Evolutionary conservation across 2,113 vertebrate genomes (phyloP).

Genomic region (Clarias gariepinus): DNA sequence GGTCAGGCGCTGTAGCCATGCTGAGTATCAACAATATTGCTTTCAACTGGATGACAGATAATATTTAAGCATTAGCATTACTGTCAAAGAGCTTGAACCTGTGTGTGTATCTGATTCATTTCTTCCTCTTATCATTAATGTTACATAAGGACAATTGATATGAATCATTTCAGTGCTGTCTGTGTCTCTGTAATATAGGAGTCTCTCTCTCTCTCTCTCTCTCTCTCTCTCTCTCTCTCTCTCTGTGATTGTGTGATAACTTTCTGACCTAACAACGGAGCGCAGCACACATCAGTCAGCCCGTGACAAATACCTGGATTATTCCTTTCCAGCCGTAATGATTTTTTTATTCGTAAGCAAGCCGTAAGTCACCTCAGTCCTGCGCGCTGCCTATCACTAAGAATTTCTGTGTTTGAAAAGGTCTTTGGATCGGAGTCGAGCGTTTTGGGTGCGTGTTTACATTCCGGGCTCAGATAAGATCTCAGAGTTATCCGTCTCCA

Average conservation of each 20-base stretch:
- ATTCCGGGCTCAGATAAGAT: conserved; percentile 66
- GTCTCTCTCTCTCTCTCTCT: background rate
- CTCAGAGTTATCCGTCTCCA: conserved; percentile 61
- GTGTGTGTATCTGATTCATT: conserved; percentile 22
- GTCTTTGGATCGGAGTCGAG: conserved; percentile 52
- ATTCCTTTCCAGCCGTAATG: conserved; percentile 50
- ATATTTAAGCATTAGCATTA: background rate
- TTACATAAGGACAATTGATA: conserved; percentile 4
- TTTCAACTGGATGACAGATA: conserved; percentile 27
- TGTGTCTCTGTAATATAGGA: background rate
- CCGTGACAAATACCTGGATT: conserved; percentile 48
- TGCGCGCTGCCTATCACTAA: conserved; percentile 46
- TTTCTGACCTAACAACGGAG: conserved; percentile 25
- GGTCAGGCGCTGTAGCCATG: background rate
- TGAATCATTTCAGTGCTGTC: background rate
- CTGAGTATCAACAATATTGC: conserved; percentile 8
- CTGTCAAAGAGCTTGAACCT: background rate
- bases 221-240: conserved; percentile 17
- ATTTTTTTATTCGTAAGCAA: conserved; percentile 51
- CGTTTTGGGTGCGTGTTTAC: conserved; percentile 62
- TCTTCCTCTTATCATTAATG: conserved; percentile 20
- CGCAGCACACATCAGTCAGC: conserved; percentile 7
- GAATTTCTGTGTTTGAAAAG: conserved; percentile 65
- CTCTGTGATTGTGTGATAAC: background rate
- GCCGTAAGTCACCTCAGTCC: conserved; percentile 55